Percentiles rank a stretch among this genome's conserved stretches.
Evolutionary conservation across 2,888 invertebrate genomes (phyloP).

Genomic region (Parnassius apollo): DNA sequence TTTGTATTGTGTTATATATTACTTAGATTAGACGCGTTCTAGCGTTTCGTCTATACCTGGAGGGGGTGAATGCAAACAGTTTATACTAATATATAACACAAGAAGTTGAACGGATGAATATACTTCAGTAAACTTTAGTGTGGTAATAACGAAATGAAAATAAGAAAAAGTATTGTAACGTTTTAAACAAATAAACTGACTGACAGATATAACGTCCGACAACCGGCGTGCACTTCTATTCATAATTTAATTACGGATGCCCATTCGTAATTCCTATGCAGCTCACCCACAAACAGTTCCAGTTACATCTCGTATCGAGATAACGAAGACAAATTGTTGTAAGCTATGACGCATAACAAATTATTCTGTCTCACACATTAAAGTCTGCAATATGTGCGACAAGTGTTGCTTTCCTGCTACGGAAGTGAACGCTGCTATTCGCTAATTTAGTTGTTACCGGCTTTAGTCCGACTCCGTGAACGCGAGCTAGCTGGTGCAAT

Average conservation of each 20-base stretch:
- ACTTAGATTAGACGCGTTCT: background rate
- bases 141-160: too few relatives aligned
- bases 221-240: slow-evolving; percentile 18
- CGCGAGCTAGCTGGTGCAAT: slow-evolving; percentile 39
- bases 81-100: too few relatives aligned
- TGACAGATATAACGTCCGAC: background rate
- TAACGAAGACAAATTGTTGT: slow-evolving; percentile 46
- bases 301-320: slow-evolving; percentile 36
- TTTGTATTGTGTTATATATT: background rate
- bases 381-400: slow-evolving; percentile 48
- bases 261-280: slow-evolving; percentile 33
- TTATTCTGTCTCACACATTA: slow-evolving; percentile 35
- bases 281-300: slow-evolving; percentile 33
- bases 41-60: background rate
- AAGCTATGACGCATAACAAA: slow-evolving; percentile 46
- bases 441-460: slow-evolving; percentile 65
- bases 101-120: too few relatives aligned
- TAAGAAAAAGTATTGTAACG: too few relatives aligned
- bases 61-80: background rate
- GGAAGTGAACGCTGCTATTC: slow-evolving; percentile 57
- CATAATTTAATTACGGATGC: slow-evolving; percentile 26
- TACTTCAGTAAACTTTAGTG: too few relatives aligned
- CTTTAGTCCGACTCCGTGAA: slow-evolving; percentile 40
- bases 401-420: slow-evolving; percentile 71
- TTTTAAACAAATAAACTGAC: too few relatives aligned